Conservation (phyloP, 1,140 invertebrate species). For the Zaprionus tsacasi region DNA sequence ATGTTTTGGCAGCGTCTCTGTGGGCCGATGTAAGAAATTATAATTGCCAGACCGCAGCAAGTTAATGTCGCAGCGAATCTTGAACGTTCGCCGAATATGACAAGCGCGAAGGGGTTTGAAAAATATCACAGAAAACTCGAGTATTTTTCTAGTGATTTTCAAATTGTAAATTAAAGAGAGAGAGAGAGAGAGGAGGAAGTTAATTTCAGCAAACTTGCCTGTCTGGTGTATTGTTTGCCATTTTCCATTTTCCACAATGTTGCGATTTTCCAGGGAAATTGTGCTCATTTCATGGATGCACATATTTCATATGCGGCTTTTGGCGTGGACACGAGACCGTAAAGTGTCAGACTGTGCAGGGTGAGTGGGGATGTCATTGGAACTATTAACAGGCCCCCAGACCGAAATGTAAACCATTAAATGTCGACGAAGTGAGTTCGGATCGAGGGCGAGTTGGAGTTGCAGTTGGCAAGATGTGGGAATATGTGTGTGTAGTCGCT, state of each 20-base stretch:
- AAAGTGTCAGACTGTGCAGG: slow-evolving; percentile 50
- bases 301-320: slow-evolving; percentile 76
- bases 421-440: neutral
- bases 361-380: neutral
- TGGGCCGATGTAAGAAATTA: slow-evolving; percentile 57
- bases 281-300: slow-evolving; percentile 74
- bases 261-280: slow-evolving; percentile 80
- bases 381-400: slow-evolving; percentile 58
- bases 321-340: slow-evolving; percentile 35
- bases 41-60: slow-evolving; percentile 72
- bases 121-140: slow-evolving; percentile 4
- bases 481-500: neutral
- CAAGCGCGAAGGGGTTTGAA: slow-evolving; percentile 25
- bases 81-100: slow-evolving; percentile 64
- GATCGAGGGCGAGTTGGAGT: neutral
- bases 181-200: neutral
- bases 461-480: neutral
- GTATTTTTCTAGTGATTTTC: slow-evolving; percentile 13
- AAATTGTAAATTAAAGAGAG: neutral
- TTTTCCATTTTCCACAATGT: slow-evolving; percentile 78
- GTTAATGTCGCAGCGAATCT: slow-evolving; percentile 62
- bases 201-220: slow-evolving; percentile 5
- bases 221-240: slow-evolving; percentile 23
- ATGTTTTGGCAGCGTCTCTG: slow-evolving; percentile 42
- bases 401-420: slow-evolving; percentile 36